Base-by-base conservation (phyloP, 2,888 invertebrate genomes). In the Eubasilissa splendida region DNA sequence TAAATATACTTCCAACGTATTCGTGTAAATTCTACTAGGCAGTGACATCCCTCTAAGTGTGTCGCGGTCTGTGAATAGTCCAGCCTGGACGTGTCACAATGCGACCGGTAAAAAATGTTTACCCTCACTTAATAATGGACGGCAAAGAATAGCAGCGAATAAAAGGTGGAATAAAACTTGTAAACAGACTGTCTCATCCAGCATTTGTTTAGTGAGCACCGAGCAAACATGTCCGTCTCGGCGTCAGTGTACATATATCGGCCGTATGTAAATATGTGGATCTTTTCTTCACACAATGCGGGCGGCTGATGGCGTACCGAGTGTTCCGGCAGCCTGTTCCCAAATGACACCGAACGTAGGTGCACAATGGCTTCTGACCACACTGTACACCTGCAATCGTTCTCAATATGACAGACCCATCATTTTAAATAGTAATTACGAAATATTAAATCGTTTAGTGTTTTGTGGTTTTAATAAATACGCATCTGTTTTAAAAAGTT, bases 181-280 rank as follows among this genome's bases (percentile, higher is more conserved):
- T 33, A 65, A 76, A 76, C 54, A 59, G 33, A 74, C 58, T n/a
- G 42, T 11, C 52, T 68, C 50, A 50, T 58, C 76, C 52, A 65
- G 52, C 76, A 76, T 76, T 76, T 76, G 76, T 54, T 76, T 76
- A 76, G 76, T 65, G 33, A 76, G 65, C 76, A 33, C 76, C 10
- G 76, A 58, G 53, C 74, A 79, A 79, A 79, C 73, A 79, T 79
- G 79, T 79, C 79, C 79, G 73, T 42, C 63, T 33, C 14, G 74
- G 68, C 70, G 76, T 54, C 66, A 65, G 59, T 50, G 73, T 63
- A 79, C n/a, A 79, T 63, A 79, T 52, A 33, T 73, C 33, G 54
- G 76, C 56, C 54, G 76, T 65, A 33, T 53, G 76, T 66, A 63
- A 76, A 76, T 65, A 76, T 42, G 65, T 76, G 14, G 59, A 76